Percentiles rank a stretch among this genome's conserved stretches.
These are phyloP conservation scores for Nesidiocoris tenuis DNA, from an alignment of 2,888 invertebrate species.

Conservation along the genomic window DNA sequence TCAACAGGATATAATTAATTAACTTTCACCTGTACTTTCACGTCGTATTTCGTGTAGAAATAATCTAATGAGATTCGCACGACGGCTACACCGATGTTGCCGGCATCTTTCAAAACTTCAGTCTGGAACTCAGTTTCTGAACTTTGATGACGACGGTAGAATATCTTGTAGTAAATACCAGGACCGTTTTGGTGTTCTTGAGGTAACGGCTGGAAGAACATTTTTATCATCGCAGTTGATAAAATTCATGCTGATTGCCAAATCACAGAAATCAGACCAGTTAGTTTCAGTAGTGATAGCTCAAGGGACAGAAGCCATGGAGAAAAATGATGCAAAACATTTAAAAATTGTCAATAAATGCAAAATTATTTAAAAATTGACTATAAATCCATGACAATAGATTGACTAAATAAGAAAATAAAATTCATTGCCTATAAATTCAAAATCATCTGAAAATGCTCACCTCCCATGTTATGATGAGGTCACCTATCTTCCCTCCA, in stretches of 20 bases:
- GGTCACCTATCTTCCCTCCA: conserved; percentile 92
- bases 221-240: too few species aligned
- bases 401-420: too few species aligned
- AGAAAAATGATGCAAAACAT: too few species aligned
- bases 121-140: conserved; percentile 75
- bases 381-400: too few species aligned
- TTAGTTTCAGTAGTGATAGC: too few species aligned
- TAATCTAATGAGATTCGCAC: conserved; percentile 71
- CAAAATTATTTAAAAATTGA: too few species aligned
- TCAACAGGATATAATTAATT: too few species aligned
- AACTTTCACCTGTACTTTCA: conserved; percentile 81
- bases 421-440: too few species aligned
- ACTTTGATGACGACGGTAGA: conserved; percentile 75
- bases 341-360: too few species aligned
- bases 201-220: conserved; percentile 62
- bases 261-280: too few species aligned
- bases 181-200: conserved; percentile 82
- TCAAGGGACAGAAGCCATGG: too few species aligned
- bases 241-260: conserved; percentile 25
- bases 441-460: too few species aligned
- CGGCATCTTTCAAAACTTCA: conserved; percentile 66
- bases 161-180: conserved; percentile 86
- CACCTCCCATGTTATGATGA: conserved; percentile 83
- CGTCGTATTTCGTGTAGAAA: conserved; percentile 81
- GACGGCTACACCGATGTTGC: conserved; percentile 76